Evolutionary conservation across 2,888 invertebrate species (phyloP), one percentile per base, ranked within the genome.

Genomic region (Rhamnusium bicolor): DNA sequence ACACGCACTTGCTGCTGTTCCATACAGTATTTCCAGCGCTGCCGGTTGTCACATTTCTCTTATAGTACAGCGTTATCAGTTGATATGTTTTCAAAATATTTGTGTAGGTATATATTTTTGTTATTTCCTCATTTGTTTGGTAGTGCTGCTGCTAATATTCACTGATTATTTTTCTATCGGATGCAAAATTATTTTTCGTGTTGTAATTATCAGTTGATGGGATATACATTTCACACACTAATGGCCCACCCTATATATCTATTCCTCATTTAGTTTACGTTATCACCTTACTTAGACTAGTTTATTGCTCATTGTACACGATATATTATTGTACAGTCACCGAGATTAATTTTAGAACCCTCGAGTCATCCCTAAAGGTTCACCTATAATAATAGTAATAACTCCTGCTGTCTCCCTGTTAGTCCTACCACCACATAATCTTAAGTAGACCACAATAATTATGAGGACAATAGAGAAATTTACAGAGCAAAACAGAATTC

Each of bases 301-400:
- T 32, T 16, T 32, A 16, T 4, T 14, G 16, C 29, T 32, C 19
- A 6, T 24, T 29, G 58, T 58, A 29, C 7, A 18, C 14, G 14
- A 32, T 32, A 29, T 40, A 32, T 58, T 16, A 58, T 58, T 5
- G 32, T 14, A 14, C 32, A 16, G 29, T 29, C 29, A 18, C 4
- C 29, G n/a, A 29, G 58, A 58, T 58, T 58, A 58, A 58, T 58
- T 58, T 58, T 58, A 58, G 32, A 4, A 29, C 58, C 58, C 58
- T 40, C 18, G 29, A 14, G 4, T 14, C 27, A 5, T 32, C 16
- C 58, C 58, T 29, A 14, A 12, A 51, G 18, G 51, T 51, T 32
- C 18, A 60, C 60, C 40, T 18, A 32, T 60, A 60, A n/a, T 60
- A 60, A 60, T 18, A 21, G 60, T 40, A 32, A 60, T 40, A 60